Evolutionary conservation across 2,113 vertebrate species (phyloP).

Genomic region (Ptilonorhynchus violaceus): DNA sequence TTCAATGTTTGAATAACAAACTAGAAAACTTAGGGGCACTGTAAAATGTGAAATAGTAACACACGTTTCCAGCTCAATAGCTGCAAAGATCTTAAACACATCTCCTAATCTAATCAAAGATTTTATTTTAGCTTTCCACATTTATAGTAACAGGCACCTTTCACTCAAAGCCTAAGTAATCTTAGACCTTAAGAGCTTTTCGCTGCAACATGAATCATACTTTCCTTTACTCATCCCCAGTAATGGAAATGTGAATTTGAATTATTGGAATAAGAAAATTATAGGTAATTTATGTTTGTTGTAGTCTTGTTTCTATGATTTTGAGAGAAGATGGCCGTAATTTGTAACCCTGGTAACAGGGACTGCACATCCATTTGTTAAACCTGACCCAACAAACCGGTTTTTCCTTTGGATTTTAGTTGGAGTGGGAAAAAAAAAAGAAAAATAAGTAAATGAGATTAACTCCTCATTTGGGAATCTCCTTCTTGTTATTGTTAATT

Average conservation of each 20-base stretch:
- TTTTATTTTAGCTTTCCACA: slow-evolving; percentile 4
- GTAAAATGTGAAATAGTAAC: not conserved
- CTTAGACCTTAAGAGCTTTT: slow-evolving; percentile 28
- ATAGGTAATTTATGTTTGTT: slow-evolving; percentile 67
- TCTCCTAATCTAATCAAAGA: not conserved
- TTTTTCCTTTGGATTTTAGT: slow-evolving; percentile 1
- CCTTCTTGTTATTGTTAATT: not conserved
- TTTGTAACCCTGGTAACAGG: slow-evolving; percentile 60
- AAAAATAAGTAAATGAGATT: not conserved
- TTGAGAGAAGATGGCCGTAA: slow-evolving; percentile 53
- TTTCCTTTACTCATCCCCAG: slow-evolving; percentile 25
- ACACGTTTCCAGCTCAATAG: not conserved
- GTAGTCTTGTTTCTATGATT: slow-evolving; percentile 54
- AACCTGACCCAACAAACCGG: not conserved
- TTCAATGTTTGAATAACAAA: not conserved
- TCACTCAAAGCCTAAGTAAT: slow-evolving; percentile 46
- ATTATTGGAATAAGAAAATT: slow-evolving; percentile 68
- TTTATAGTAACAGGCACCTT: slow-evolving; percentile 43
- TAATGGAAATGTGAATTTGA: slow-evolving; percentile 51
- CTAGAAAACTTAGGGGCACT: not conserved
- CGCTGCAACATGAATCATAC: slow-evolving; percentile 12
- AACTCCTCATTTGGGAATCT: not conserved
- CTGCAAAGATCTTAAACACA: not conserved
- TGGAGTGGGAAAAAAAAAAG: not conserved
- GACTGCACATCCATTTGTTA: slow-evolving; percentile 10